Conservation (phyloP, 1,140 invertebrate genomes). For the Ditylenchus dipsaci region DNA sequence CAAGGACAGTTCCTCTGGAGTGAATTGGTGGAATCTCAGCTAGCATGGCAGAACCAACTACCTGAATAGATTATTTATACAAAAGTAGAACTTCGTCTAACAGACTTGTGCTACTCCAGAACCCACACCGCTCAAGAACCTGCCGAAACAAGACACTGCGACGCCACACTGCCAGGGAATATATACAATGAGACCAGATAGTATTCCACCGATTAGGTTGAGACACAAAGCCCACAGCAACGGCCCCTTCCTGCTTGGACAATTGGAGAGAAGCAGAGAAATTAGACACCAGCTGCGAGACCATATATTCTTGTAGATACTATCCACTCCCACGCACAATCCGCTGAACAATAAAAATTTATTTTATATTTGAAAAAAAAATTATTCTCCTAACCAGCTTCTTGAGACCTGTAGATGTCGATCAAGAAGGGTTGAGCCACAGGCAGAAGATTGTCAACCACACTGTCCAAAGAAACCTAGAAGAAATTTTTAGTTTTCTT, state of each 20-base stretch:
- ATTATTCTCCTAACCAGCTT: conserved; percentile 7
- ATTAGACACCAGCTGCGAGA: conserved; percentile 35
- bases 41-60: conserved; percentile 36
- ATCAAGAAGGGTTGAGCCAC: conserved; percentile 30
- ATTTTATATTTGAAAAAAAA: not conserved
- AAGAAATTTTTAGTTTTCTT: conserved; percentile 30
- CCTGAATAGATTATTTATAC: conserved; percentile 8
- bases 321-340: conserved; percentile 45
- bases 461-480: conserved; percentile 39
- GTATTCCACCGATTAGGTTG: conserved; percentile 36
- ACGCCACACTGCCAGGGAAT: conserved; percentile 14
- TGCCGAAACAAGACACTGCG: conserved; percentile 24
- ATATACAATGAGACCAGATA: conserved; percentile 30
- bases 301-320: conserved; percentile 44
- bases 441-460: conserved; percentile 42
- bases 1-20: conserved; percentile 31
- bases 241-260: conserved; percentile 23
- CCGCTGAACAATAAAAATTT: conserved; percentile 17
- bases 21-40: conserved; percentile 42
- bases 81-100: conserved; percentile 1
- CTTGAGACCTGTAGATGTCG: conserved; percentile 29
- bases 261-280: conserved; percentile 34
- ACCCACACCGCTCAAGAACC: conserved; percentile 38
- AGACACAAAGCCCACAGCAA: conserved; percentile 29
- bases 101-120: conserved; percentile 36